Base-by-base conservation (phyloP, 2,888 invertebrate genomes). In the Sialis fuliginosa region DNA sequence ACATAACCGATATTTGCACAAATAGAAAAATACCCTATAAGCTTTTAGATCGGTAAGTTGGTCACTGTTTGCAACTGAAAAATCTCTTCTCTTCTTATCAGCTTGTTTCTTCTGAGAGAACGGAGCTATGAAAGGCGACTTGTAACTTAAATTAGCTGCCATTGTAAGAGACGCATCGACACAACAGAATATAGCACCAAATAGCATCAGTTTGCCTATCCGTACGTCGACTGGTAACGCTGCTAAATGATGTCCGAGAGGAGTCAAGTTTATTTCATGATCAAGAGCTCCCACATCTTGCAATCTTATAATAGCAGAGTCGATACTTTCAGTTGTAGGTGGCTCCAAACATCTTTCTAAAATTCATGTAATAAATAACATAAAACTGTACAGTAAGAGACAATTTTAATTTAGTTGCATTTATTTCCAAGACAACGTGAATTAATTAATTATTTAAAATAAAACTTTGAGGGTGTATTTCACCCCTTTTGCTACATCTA, bases 131-230 rank as follows among this genome's bases (percentile, higher is more conserved):
- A 88, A 87, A 0, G 86, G 87, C 45, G 77, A 81, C 59, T 85
- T 86, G 58, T 82, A 78, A 54, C 84, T 85, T 37, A 88, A 65
- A 61, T 80, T 83, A 2, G 87, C 86, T 0, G 87, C 92, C 60
- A 96, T 87, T 4, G 92, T 93, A 2, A 95, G 68, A 0, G 92
- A 83, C 0, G 93, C 89, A 66, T 93, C 90, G 33, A 95, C 73
- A 60, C 95, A 95, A 54, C 84, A 83, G 61, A 96, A 86, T 50
- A 95, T 87, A 8, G 93, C 84, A 0, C 93, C 90, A 56, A 87
- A 88, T 6, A 96, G 63, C 71, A 96, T 84, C 52, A 95, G 72
- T 60, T 95, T 91, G n/a, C 91, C 92, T 54, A 92, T 83, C 54
- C 88, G 72, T 4, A 86, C 86, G 59, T 95, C 93, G 0, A 96